A percentile compares a stretch with the other conserved stretches of the same genome.
Conservation (phyloP, 1,140 invertebrate genomes). For the Pygmarrhopalites habei region DNA sequence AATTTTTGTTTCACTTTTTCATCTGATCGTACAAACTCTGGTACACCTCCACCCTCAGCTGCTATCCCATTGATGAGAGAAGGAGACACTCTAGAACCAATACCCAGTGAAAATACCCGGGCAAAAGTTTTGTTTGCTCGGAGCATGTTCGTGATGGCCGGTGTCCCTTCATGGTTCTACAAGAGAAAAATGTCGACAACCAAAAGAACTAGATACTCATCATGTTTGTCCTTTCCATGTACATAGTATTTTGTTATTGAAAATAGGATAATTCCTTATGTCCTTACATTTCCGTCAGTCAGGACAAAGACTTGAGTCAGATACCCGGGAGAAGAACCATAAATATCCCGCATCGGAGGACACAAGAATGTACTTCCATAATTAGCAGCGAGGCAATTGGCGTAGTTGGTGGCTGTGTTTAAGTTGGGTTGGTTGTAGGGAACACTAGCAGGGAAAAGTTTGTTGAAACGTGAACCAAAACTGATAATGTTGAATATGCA, state of each 20-base stretch:
- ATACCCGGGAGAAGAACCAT: slow-evolving; percentile 39
- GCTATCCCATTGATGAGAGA: slow-evolving; percentile 43
- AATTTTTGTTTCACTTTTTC: slow-evolving; percentile 43
- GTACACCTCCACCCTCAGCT: slow-evolving; percentile 41
- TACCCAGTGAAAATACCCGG: slow-evolving; percentile 43
- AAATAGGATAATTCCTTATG: too few relatives aligned
- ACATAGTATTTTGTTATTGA: too few relatives aligned
- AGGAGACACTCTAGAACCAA: slow-evolving; percentile 42
- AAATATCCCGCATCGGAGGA: slow-evolving; percentile 41
- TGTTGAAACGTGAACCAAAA: slow-evolving; percentile 22
- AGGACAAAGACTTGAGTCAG: slow-evolving; percentile 43
- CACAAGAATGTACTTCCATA: slow-evolving; percentile 43
- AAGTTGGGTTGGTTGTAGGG: slow-evolving; percentile 28
- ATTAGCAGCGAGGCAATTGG: not conserved
- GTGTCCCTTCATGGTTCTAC: not conserved
- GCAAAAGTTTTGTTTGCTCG: slow-evolving; percentile 36
- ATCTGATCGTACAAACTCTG: slow-evolving; percentile 41
- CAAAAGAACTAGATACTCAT: too few relatives aligned
- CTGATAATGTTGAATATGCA: slow-evolving; percentile 36
- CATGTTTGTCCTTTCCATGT: too few relatives aligned
- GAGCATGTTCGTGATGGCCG: slow-evolving; percentile 40
- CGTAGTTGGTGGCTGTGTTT: slow-evolving; percentile 11
- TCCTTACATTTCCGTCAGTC: slow-evolving; percentile 44
- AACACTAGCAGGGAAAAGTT: slow-evolving; percentile 26
- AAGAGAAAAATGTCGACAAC: too few relatives aligned